phyloP scores from a whole-genome alignment of 2,888 invertebrate genomes.

The Eulithis testata region DNA sequence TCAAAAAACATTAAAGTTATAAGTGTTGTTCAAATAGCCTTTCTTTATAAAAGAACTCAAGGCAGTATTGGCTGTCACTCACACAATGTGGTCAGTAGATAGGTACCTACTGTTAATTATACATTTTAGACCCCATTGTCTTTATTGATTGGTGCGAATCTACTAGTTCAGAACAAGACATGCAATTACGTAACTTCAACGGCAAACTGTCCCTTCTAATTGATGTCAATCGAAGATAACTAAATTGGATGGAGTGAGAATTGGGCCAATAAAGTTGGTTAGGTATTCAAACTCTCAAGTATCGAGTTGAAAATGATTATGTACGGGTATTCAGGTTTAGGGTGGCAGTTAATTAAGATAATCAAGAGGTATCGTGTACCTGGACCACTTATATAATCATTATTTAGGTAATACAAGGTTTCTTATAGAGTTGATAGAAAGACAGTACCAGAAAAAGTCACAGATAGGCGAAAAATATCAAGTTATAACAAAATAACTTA shows the following conservation, averaged over 20 bases:
- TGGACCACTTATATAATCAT: background rate
- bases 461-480: too few relatives aligned
- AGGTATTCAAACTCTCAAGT: slow-evolving; percentile 34
- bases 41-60: background rate
- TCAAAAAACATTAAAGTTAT: too few relatives aligned
- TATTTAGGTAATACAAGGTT: background rate
- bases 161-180: slow-evolving; percentile 30
- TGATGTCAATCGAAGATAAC: slow-evolving; percentile 48
- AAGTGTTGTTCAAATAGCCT: too few relatives aligned
- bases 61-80: background rate
- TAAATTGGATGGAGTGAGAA: slow-evolving; percentile 47
- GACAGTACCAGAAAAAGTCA: too few relatives aligned
- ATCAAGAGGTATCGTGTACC: slow-evolving; percentile 14
- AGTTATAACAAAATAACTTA: too few relatives aligned
- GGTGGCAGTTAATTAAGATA: slow-evolving; percentile 27
- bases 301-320: slow-evolving; percentile 34
- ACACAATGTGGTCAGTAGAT: background rate
- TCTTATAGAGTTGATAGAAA: too few relatives aligned
- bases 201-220: slow-evolving; percentile 45
- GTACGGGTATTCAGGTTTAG: slow-evolving; percentile 29
- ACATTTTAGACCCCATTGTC: slow-evolving; percentile 6
- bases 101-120: background rate
- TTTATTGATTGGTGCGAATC: slow-evolving; percentile 16
- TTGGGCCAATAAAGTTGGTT: slow-evolving; percentile 44
- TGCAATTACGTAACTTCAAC: slow-evolving; percentile 44